Percentiles rank a stretch among this genome's conserved stretches.
phyloP scores from a whole-genome alignment of 1,140 invertebrate genomes.

The Drosophila sechellia region DNA sequence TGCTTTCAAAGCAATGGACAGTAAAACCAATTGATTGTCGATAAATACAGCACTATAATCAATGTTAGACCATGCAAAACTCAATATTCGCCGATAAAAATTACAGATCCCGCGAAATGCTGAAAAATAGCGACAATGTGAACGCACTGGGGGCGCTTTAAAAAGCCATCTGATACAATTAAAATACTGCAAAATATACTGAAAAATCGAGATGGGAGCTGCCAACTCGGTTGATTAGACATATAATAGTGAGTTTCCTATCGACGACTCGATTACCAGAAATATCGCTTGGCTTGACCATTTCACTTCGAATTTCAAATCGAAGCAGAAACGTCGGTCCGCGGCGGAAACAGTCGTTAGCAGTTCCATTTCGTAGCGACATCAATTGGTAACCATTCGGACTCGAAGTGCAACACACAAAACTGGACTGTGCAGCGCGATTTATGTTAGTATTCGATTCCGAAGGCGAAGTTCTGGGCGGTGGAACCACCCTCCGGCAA shows the following conservation, averaged over 20 bases:
- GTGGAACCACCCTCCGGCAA: constrained; percentile 25
- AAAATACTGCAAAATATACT: background rate
- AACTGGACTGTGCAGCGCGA: background rate
- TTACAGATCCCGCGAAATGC: constrained; percentile 27
- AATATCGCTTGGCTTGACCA: background rate
- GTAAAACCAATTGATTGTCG: background rate
- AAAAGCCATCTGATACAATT: background rate
- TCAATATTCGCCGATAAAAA: constrained; percentile 20
- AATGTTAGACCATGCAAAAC: constrained; percentile 14
- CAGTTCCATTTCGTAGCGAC: constrained; percentile 10
- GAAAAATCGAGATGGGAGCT: background rate
- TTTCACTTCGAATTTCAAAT: constrained; percentile 14
- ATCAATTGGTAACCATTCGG: constrained; percentile 5
- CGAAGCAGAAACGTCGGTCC: constrained; percentile 1
- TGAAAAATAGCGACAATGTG: constrained; percentile 22
- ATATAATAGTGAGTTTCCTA: background rate
- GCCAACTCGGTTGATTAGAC: background rate
- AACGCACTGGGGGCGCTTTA: constrained; percentile 9
- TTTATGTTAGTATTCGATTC: background rate
- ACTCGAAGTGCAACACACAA: constrained; percentile 11
- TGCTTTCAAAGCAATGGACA: constrained; percentile 21
- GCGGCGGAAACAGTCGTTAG: background rate
- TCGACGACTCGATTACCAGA: too few relatives aligned
- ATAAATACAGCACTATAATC: constrained; percentile 7
- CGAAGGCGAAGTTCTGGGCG: background rate